Percentiles rank a stretch among this genome's conserved stretches.
These are phyloP conservation scores for Clavelina lepadiformis DNA, from an alignment of 23 tunicate species.

Conservation along the genomic window DNA sequence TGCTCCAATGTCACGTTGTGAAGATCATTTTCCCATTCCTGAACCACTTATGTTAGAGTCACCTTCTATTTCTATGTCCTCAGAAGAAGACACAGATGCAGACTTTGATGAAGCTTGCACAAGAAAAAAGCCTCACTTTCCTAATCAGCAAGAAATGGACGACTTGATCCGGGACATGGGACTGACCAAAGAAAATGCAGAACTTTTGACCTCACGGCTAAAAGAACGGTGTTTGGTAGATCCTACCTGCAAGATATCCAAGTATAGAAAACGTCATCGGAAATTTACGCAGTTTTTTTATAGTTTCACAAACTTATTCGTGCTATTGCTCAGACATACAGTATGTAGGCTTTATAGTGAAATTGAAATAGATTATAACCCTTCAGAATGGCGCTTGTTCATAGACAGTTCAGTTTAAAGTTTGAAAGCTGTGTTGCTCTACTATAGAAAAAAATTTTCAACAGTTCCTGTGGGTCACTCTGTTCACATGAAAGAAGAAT, in stretches of 20 bases:
- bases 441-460: constrained; percentile 19
- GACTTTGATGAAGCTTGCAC: constrained; percentile 17
- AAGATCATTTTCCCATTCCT: constrained; percentile 10
- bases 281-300: no score
- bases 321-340: constrained; percentile 15
- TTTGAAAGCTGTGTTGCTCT: no score
- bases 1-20: constrained; percentile 18
- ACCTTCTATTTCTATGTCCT: constrained; percentile 7
- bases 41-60: constrained; percentile 12
- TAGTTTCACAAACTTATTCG: constrained; percentile 16
- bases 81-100: constrained; percentile 11
- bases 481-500: constrained; percentile 20
- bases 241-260: constrained; percentile 31
- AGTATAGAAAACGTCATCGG: no score
- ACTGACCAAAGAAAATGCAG: constrained; percentile 17
- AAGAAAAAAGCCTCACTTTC: constrained; percentile 17
- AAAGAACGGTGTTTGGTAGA: constrained; percentile 16
- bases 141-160: constrained; percentile 18
- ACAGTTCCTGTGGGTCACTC: constrained; percentile 23
- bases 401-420: constrained; percentile 11
- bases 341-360: constrained; percentile 12
- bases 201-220: constrained; percentile 17
- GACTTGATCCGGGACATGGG: constrained; percentile 15
- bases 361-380: constrained; percentile 12
- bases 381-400: constrained; percentile 7